Evolutionary conservation across 2,797 vertebrate genomes (phyloP).

Genomic region (Tragopan temminckii): DNA sequence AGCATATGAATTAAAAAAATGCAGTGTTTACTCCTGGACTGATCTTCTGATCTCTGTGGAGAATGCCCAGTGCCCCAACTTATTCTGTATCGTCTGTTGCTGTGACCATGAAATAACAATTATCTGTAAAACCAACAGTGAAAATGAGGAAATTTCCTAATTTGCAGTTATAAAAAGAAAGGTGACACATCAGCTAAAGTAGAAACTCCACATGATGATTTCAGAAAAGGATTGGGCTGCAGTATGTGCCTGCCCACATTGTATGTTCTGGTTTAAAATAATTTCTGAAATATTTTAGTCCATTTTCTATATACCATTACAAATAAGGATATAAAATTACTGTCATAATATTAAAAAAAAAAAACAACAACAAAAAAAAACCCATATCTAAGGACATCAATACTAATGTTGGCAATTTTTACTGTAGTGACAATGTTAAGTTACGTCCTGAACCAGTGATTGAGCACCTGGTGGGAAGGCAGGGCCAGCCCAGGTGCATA

Average conservation of each 20-base stretch:
- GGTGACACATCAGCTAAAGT: not conserved
- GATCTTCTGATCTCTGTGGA: not conserved
- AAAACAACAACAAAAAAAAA: not conserved
- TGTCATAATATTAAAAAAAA: not conserved
- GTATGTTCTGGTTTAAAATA: not conserved
- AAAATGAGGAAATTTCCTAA: not conserved
- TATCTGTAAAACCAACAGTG: not conserved
- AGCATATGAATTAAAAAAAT: not conserved
- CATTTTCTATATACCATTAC: not conserved
- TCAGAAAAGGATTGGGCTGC: not conserved
- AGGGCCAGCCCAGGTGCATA: too few species aligned
- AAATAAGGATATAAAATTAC: not conserved
- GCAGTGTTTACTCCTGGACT: not conserved
- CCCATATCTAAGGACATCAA: not conserved
- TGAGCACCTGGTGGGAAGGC: too few species aligned
- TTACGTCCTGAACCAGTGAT: too few species aligned
- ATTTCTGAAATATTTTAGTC: not conserved
- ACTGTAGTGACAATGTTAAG: too few species aligned
- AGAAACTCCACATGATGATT: not conserved
- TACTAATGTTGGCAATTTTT: not conserved
- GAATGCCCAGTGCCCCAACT: not conserved
- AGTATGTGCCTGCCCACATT: not conserved
- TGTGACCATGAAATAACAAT: not conserved
- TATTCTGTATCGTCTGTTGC: not conserved
- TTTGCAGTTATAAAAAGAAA: not conserved